Conservation (phyloP, 2,113 vertebrate species). For the Bucco capensis region DNA sequence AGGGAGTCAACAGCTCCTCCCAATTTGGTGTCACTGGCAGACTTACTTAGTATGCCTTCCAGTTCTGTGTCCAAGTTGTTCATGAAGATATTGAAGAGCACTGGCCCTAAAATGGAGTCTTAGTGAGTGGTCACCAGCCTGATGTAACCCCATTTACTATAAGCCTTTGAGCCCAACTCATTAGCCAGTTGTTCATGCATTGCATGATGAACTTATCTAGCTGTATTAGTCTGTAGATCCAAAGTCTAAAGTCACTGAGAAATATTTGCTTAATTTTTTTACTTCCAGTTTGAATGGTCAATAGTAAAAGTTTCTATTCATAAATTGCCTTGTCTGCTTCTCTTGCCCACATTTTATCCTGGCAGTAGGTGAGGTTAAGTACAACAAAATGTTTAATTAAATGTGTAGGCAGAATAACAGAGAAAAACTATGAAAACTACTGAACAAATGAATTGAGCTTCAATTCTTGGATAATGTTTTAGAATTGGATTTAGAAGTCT, state of each 20-base stretch:
- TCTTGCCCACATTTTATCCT: background rate
- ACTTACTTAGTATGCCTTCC: no score
- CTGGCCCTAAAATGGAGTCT: no score
- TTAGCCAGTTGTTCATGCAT: no score
- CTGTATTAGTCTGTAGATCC: conserved; percentile 27
- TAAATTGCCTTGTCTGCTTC: background rate
- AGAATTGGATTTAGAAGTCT: background rate
- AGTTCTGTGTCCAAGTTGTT: no score
- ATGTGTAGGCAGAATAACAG: background rate
- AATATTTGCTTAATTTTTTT: background rate
- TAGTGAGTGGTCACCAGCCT: no score
- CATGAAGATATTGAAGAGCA: no score
- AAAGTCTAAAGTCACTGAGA: conserved; percentile 57
- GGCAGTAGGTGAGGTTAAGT: background rate
- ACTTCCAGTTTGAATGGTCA: background rate
- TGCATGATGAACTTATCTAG: no score
- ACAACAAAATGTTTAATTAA: background rate
- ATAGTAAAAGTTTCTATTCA: background rate
- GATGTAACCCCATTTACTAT: no score
- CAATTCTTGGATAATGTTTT: background rate
- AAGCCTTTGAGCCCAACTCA: no score
- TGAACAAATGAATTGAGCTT: background rate
- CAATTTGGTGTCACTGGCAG: no score
- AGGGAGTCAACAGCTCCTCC: no score
- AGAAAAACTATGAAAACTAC: background rate